Evolutionary conservation across 1,140 invertebrate genomes (phyloP), one percentile per base, ranked within the genome.

Genomic region (Hyposmocoma kahamanoa): DNA sequence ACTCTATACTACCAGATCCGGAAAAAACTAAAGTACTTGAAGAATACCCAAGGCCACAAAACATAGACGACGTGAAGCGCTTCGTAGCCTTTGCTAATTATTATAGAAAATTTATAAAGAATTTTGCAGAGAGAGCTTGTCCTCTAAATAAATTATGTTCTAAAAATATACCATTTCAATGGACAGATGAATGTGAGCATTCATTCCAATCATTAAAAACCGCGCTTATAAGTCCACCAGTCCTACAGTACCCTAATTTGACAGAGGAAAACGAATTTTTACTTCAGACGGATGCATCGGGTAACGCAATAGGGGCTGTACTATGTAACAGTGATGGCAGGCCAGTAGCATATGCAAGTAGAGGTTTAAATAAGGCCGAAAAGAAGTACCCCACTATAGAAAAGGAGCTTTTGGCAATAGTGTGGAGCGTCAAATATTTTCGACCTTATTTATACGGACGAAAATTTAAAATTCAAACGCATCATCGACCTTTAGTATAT

Each of bases 361-460:
- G 80, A 47, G 69, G 62, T 9, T 53, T 88, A 32, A 84, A 74
- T 56, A 54, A 67, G 46, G 62, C 72, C 1, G 80, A 89, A 67
- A 56, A 20, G 39, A 81, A 80, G 53, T 88, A 81, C 42, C 62
- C 47, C 5, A 73, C 61, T 8, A 84, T 71, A 22, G 75, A 87
- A 67, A 79, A 84, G 52, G 87, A 90, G 78, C 62, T 87, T 32
- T 53, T 90, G 17, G 88, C 87, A 2, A 76, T 90, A 8, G 66
- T 90, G 0, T 87, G 76, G 75, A 72, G 68, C 8, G 57, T 78
- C 1, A 71, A 82, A 53, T 55, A 87, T 43, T 88, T 88, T 54
- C 32, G 78, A 51, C 64, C 74, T 20, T 89, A 72, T 58, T 51
- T 87, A 21, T 64, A 69, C 42, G 71, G 65, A 17, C 62, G 32